A percentile compares a stretch with the other conserved stretches of the same genome.
Evolutionary conservation across 2,888 invertebrate species (phyloP).

Genomic region (Argyresthia albistria): DNA sequence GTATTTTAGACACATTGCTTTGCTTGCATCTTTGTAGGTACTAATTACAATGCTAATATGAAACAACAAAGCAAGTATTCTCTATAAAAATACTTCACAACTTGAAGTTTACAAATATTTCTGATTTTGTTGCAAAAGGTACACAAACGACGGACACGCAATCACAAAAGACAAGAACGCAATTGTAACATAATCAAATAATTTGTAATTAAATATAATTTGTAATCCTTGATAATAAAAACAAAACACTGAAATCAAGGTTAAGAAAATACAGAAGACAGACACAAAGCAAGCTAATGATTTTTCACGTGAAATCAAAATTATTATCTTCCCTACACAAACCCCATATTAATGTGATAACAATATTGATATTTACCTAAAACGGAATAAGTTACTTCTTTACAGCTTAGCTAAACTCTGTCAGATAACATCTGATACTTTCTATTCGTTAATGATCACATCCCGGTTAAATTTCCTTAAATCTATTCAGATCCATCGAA

Average conservation of each 20-base stretch:
- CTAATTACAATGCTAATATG: background rate
- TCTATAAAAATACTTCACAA: background rate
- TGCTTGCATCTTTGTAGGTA: too few species aligned
- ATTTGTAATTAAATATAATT: constrained; percentile 2
- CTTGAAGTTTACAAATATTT: background rate
- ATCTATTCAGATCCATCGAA: constrained; percentile 73
- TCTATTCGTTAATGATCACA: constrained; percentile 4
- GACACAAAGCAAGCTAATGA: background rate
- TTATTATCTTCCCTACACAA: background rate
- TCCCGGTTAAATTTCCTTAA: constrained; percentile 54
- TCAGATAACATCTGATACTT: constrained; percentile 19
- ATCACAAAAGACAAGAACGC: constrained; percentile 19
- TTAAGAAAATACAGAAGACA: background rate
- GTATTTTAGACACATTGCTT: too few species aligned
- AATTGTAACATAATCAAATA: constrained; percentile 41
- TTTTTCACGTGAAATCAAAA: background rate
- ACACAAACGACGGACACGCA: constrained; percentile 18
- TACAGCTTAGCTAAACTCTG: background rate
- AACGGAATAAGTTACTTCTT: too few species aligned
- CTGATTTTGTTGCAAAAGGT: constrained; percentile 40
- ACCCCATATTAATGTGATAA: background rate
- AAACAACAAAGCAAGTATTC: too few species aligned
- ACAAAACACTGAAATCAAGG: too few species aligned
- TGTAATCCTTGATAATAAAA: too few species aligned
- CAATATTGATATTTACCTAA: too few species aligned